These are phyloP conservation scores for Nibea coibor DNA, from an alignment of 2,113 vertebrate species.

Conservation along the genomic window DNA sequence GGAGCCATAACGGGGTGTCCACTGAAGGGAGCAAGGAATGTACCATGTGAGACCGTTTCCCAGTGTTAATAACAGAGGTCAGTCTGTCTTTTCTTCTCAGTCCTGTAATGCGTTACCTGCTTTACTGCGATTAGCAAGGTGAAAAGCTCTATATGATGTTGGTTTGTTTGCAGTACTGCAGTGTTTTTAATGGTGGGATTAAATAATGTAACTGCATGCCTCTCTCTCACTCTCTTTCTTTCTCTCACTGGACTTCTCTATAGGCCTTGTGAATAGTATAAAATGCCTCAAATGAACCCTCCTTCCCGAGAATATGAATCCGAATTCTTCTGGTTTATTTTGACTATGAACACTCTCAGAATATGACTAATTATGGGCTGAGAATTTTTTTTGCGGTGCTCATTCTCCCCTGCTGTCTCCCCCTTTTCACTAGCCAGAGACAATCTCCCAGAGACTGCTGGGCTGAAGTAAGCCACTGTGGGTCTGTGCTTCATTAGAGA, in stretches of 20 bases:
- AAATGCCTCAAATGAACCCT: not conserved
- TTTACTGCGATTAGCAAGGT: not conserved
- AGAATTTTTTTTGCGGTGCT: slow-evolving; percentile 5
- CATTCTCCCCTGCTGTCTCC: slow-evolving; percentile 32
- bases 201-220: not conserved
- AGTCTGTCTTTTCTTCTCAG: not conserved
- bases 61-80: slow-evolving; percentile 18
- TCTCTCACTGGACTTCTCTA: not conserved
- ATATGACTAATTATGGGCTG: slow-evolving; percentile 29
- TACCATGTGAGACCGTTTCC: slow-evolving; percentile 18
- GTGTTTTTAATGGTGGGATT: not conserved
- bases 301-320: slow-evolving; percentile 16
- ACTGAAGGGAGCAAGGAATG: not conserved
- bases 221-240: not conserved
- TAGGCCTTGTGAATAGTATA: not conserved
- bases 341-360: slow-evolving; percentile 20
- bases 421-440: slow-evolving; percentile 46
- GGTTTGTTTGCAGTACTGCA: not conserved
- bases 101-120: not conserved
- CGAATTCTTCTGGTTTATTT: slow-evolving; percentile 10
- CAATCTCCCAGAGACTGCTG: slow-evolving; percentile 52
- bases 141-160: not conserved
- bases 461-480: slow-evolving; percentile 58
- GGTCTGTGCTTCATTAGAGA: slow-evolving; percentile 70
- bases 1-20: not conserved